Base-by-base conservation (phyloP, 2,888 invertebrate species). In the Cephus sareptanus region DNA sequence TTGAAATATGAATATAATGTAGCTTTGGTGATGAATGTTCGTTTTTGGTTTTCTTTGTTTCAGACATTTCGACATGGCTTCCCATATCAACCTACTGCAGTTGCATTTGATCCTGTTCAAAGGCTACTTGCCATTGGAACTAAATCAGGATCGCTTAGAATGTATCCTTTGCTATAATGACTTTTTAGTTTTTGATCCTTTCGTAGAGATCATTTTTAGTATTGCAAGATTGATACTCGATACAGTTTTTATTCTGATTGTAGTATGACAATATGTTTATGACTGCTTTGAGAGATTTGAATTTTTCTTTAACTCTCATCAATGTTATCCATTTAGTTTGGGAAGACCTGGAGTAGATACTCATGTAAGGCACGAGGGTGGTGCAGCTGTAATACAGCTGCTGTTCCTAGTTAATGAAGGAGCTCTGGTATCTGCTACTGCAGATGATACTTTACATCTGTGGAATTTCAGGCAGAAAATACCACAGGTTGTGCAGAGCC, bases 101-200 rank as follows among this genome's bases (percentile, higher is more conserved):
- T 99, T 93, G 99, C 99, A 81, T 99, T 97, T 94, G 99, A 99
- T 94, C 98, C 99, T 84, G 96, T 99, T 89, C 99, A 99, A 93
- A 96, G 96, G 92, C 94, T 99, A 83, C 94, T 99, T 91, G 99
- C 98, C 84, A 97, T 99, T 92, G 99, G 99, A 81, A 98, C 98
- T 90, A 98, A 98, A 93, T 95, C 95, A 87, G 99, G 99, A 90
- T 97, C 97, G 87, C 95, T 99, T 86, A 94, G 98, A 93, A 96
- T 99, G 98, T 99, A 97, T 96, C 97, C 96, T 96, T 96, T 95
- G 92, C 85, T 83, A 81, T 75, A 69, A 31, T 31, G 15, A 71
- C n/a, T 30, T 34, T 69, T 30, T 75, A 34, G 35, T 23, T 76
- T 70, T 76, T 23, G 11, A 37, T 33, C 33, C 11, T 34, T 35